Evolutionary conservation across 2,888 invertebrate species (phyloP).

Genomic region (Vanessa cardui): DNA sequence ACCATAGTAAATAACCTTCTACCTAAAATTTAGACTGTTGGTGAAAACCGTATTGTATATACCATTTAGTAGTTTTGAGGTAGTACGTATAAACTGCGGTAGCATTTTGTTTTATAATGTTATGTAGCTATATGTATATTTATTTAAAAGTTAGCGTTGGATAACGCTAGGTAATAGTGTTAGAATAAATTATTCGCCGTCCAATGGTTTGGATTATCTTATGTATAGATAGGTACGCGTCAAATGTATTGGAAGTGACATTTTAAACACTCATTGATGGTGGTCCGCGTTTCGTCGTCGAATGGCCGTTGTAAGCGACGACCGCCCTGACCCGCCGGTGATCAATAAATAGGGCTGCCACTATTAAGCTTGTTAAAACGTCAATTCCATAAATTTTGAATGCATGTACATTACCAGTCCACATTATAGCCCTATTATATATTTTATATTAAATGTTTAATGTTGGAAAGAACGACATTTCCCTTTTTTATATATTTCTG

Average conservation of each 20-base stretch:
- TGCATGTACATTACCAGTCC: background rate
- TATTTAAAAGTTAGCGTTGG: too few relatives aligned
- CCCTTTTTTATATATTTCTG: too few relatives aligned
- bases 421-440: background rate
- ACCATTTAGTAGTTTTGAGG: too few relatives aligned
- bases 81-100: too few relatives aligned
- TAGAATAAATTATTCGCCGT: background rate
- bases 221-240: background rate
- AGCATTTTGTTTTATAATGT: too few relatives aligned
- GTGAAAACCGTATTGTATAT: too few relatives aligned
- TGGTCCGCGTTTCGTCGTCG: conserved; percentile 17
- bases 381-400: background rate
- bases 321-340: conserved; percentile 25
- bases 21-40: too few relatives aligned
- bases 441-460: background rate
- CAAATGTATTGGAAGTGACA: conserved; percentile 19
- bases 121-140: too few relatives aligned
- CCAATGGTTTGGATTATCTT: background rate
- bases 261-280: conserved; percentile 14
- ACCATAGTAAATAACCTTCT: too few relatives aligned
- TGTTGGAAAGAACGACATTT: too few relatives aligned
- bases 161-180: background rate
- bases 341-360: conserved; percentile 22
- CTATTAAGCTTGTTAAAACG: background rate
- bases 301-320: conserved; percentile 21